These are phyloP conservation scores for Podotricha telesiphe DNA, from an alignment of 2,888 invertebrate genomes.

Conservation along the genomic window DNA sequence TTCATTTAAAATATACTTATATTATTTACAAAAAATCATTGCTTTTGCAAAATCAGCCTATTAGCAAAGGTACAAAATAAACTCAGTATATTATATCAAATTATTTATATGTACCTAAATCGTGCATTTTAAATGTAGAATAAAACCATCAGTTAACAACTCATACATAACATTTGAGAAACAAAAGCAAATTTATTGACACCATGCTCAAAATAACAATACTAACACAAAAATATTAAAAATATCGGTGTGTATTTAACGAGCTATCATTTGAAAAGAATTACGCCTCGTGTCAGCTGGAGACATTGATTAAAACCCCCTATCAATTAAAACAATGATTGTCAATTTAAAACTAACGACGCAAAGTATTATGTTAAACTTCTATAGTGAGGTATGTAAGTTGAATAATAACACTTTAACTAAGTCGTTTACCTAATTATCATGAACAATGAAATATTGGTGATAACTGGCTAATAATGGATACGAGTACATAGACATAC, in stretches of 20 bases:
- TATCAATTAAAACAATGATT: slow-evolving; percentile 27
- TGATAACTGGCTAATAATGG: neutral
- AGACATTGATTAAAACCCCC: slow-evolving; percentile 31
- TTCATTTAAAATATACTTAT: too few relatives aligned
- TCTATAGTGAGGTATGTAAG: slow-evolving; percentile 15
- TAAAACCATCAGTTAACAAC: slow-evolving; percentile 5
- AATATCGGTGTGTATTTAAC: slow-evolving; percentile 34
- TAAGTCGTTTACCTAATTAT: slow-evolving; percentile 12
- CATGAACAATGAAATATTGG: slow-evolving; percentile 10
- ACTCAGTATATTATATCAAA: too few relatives aligned
- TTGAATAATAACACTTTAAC: slow-evolving; percentile 8
- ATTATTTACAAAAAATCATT: too few relatives aligned
- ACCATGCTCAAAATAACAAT: slow-evolving; percentile 38
- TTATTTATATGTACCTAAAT: neutral
- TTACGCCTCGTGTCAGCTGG: slow-evolving; percentile 30
- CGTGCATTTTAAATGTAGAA: slow-evolving; percentile 2
- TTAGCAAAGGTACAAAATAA: too few relatives aligned
- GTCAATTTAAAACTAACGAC: slow-evolving; percentile 27
- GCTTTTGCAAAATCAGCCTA: too few relatives aligned
- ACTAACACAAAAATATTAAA: slow-evolving; percentile 26
- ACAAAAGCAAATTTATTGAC: slow-evolving; percentile 34
- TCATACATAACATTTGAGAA: slow-evolving; percentile 11
- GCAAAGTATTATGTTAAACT: slow-evolving; percentile 26
- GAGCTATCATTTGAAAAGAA: slow-evolving; percentile 33
- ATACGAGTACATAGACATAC: neutral